A percentile compares a stretch with the other conserved stretches of the same genome.
Evolutionary conservation across 1,140 invertebrate species (phyloP).

Genomic region (Dufourea novaeangliae): DNA sequence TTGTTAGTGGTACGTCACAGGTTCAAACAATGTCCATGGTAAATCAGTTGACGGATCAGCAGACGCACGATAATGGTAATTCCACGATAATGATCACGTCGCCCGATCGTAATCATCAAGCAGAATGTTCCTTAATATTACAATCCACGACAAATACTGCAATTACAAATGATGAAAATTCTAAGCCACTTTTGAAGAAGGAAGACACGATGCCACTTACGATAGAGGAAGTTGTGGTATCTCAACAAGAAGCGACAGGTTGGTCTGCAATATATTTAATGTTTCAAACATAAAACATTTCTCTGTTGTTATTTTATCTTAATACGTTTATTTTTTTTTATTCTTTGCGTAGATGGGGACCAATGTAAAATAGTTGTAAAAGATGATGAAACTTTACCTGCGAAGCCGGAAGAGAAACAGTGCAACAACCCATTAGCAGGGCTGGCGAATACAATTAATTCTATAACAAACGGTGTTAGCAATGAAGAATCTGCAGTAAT

Average conservation of each 20-base stretch:
- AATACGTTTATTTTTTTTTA: not conserved
- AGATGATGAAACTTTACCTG: constrained; percentile 54
- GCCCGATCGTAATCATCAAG: constrained; percentile 65
- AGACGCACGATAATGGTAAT: constrained; percentile 62
- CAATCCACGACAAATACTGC: constrained; percentile 57
- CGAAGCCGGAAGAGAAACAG: constrained; percentile 73
- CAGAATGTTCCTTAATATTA: constrained; percentile 68
- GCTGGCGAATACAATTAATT: constrained; percentile 78
- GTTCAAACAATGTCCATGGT: constrained; percentile 73
- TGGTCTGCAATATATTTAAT: not conserved
- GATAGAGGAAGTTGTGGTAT: constrained; percentile 32
- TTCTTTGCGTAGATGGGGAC: constrained; percentile 58
- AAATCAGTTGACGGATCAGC: constrained; percentile 57
- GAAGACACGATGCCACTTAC: constrained; percentile 56
- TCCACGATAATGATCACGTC: constrained; percentile 65
- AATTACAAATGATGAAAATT: constrained; percentile 58
- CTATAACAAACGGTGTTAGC: constrained; percentile 76
- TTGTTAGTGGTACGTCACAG: constrained; percentile 72
- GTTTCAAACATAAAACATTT: not conserved
- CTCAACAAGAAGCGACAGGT: constrained; percentile 56
- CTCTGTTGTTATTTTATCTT: not conserved
- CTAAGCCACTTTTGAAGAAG: constrained; percentile 64
- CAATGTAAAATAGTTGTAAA: constrained; percentile 64
- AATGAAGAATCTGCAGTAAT: constrained; percentile 65
- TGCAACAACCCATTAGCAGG: constrained; percentile 77